These are phyloP conservation scores for Leptodactylus fallax DNA, from an alignment of 2,797 vertebrate genomes.

Conservation along the genomic window DNA sequence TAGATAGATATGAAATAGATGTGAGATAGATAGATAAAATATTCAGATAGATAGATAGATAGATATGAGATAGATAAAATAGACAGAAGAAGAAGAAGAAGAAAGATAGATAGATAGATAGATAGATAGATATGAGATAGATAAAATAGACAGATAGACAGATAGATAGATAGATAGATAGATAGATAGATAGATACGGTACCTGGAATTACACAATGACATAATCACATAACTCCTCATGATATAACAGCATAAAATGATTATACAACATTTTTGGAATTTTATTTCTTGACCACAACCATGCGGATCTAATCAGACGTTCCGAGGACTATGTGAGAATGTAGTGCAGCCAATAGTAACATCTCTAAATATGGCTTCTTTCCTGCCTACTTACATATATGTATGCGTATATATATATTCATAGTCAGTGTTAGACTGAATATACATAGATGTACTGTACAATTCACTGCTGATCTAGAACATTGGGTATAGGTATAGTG, in stretches of 20 bases:
- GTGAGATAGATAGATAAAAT: not conserved
- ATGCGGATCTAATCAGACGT: not conserved
- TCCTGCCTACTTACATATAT: no score
- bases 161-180: slow-evolving; percentile 16
- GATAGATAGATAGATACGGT: not conserved
- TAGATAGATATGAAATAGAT: not conserved
- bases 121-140: no score
- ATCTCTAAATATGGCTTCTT: not conserved
- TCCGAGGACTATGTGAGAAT: not conserved
- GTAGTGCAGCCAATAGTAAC: not conserved
- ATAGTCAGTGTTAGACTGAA: no score
- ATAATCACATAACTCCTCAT: not conserved
- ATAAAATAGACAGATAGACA: slow-evolving; percentile 12
- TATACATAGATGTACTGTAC: no score
- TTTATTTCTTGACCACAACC: not conserved
- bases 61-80: not conserved
- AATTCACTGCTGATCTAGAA: no score
- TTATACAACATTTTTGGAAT: not conserved
- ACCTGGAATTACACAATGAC: not conserved
- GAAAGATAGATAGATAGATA: slow-evolving; percentile 5
- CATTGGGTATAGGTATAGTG: no score
- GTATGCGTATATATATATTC: no score
- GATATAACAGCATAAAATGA: not conserved
- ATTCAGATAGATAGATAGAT: not conserved
- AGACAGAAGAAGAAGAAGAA: no score